These are phyloP conservation scores for Megaleporinus macrocephalus DNA, from an alignment of 2,113 vertebrate species.

Conservation along the genomic window DNA sequence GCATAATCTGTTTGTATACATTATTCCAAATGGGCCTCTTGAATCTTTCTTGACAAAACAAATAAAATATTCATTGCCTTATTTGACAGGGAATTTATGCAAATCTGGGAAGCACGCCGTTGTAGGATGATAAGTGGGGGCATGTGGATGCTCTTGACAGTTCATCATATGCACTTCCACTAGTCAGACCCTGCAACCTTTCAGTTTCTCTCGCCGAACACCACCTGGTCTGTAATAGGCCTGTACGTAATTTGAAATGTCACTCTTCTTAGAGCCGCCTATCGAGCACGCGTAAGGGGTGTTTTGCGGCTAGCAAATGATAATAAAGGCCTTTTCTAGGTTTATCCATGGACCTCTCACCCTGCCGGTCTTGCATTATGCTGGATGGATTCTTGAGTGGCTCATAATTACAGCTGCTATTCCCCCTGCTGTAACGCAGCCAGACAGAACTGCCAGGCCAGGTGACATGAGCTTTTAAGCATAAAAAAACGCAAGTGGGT, in stretches of 20 bases:
- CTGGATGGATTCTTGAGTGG: constrained; percentile 43
- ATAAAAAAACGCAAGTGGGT: background rate
- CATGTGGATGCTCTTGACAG: background rate
- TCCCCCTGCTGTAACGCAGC: constrained; percentile 8
- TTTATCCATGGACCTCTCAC: background rate
- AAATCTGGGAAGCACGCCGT: background rate
- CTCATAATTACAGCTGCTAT: constrained; percentile 36
- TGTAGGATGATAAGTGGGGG: background rate
- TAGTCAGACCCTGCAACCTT: background rate
- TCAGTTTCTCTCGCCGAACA: background rate
- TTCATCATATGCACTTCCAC: constrained; percentile 12
- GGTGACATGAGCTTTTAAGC: constrained; percentile 21
- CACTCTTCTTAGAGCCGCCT: constrained; percentile 1
- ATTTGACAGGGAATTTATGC: constrained; percentile 27
- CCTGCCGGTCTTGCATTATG: background rate
- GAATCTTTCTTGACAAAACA: constrained; percentile 20
- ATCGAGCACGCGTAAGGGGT: background rate
- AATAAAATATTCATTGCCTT: constrained; percentile 27
- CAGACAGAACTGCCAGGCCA: background rate
- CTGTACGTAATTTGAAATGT: constrained; percentile 17
- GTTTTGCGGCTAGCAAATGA: background rate
- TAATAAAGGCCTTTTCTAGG: background rate
- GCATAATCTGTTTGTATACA: constrained; percentile 29
- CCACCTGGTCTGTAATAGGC: background rate
- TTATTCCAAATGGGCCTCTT: constrained; percentile 14